Evolutionary conservation across 2,113 vertebrate species (phyloP).

Genomic region (Proteles cristata): DNA sequence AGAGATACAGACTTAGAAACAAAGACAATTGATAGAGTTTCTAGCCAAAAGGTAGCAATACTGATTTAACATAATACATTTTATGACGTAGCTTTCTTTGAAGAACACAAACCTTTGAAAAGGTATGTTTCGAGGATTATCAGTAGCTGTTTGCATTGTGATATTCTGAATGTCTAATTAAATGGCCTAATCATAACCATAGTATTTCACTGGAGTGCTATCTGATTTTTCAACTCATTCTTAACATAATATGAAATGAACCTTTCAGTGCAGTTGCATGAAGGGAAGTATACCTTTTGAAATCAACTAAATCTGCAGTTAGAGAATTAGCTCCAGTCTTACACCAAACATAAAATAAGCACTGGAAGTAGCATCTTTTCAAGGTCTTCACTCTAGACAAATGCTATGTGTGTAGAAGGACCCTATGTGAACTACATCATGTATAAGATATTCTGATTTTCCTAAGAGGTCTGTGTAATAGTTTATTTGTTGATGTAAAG

Average conservation of each 20-base stretch:
- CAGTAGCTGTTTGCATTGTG: slow-evolving; percentile 63
- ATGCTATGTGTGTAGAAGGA: not conserved
- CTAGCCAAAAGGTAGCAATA: slow-evolving; percentile 14
- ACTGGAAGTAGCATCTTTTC: slow-evolving; percentile 7
- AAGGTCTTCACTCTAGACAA: not conserved
- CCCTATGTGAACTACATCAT: not conserved
- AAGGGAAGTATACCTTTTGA: slow-evolving; percentile 42
- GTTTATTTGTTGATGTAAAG: not conserved
- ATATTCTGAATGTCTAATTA: slow-evolving; percentile 60
- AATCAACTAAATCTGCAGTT: slow-evolving; percentile 29
- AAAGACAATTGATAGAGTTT: slow-evolving; percentile 26
- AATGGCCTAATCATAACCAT: slow-evolving; percentile 52
- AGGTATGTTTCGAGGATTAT: slow-evolving; percentile 63
- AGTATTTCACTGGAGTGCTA: slow-evolving; percentile 55
- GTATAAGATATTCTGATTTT: not conserved
- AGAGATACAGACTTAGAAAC: slow-evolving; percentile 36
- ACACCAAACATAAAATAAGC: slow-evolving; percentile 34
- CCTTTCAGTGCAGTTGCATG: slow-evolving; percentile 26
- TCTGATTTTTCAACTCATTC: slow-evolving; percentile 61
- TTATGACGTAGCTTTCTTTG: slow-evolving; percentile 63
- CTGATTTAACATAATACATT: slow-evolving; percentile 54
- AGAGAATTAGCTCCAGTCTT: slow-evolving; percentile 31
- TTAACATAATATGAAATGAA: slow-evolving; percentile 38
- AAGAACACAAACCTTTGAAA: slow-evolving; percentile 54
- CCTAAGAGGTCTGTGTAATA: not conserved